These are phyloP conservation scores for Gallirallus australis DNA, from an alignment of 2,797 vertebrate genomes.

Conservation along the genomic window DNA sequence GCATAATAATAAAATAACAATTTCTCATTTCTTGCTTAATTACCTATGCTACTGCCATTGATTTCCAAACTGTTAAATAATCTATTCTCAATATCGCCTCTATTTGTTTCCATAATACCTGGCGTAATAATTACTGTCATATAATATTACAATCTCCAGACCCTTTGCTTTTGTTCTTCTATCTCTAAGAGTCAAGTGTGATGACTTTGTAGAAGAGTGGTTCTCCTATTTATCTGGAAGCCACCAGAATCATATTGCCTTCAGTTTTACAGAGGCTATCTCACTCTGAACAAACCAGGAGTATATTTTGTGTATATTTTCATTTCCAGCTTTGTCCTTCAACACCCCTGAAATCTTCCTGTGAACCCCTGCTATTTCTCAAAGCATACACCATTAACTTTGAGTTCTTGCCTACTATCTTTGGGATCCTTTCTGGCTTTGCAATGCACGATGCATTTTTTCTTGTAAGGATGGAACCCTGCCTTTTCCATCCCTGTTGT, in stretches of 20 bases:
- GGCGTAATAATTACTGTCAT: not conserved
- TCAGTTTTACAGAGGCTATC: not conserved
- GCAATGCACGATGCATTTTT: not conserved
- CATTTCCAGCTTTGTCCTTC: not conserved
- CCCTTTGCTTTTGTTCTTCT: not conserved
- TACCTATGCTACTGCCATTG: not conserved
- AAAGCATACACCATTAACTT: not conserved
- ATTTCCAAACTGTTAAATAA: not conserved
- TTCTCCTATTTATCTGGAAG: not conserved
- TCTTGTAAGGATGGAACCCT: not conserved
- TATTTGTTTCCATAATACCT: not conserved
- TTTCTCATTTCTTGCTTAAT: not conserved
- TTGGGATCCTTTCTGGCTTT: not conserved
- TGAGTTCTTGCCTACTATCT: not conserved
- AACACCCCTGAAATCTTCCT: not conserved
- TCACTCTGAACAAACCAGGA: not conserved
- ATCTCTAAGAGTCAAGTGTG: not conserved
- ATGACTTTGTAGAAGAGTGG: not conserved
- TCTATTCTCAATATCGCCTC: not conserved
- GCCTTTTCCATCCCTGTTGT: not conserved
- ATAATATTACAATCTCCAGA: not conserved
- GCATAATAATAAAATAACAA: not conserved
- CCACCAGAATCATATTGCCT: not conserved
- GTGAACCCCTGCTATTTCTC: not conserved
- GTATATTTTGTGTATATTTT: not conserved